Evolutionary conservation across 2,888 invertebrate species (phyloP).

Genomic region (Thera britannica): DNA sequence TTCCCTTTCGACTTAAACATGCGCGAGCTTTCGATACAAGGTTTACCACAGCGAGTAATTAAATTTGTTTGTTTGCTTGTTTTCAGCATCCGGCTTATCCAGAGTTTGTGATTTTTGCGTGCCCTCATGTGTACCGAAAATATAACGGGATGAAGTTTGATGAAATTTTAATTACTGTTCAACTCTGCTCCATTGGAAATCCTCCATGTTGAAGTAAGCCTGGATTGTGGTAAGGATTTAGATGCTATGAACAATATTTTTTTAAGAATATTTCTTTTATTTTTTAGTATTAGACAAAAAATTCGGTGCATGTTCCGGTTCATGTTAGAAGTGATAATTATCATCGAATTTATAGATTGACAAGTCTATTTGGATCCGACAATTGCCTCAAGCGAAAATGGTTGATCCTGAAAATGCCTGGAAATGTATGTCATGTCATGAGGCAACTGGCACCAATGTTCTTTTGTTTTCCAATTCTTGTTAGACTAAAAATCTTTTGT

Average conservation of each 20-base stretch:
- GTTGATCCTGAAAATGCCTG: too few species aligned
- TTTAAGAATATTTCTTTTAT: neutral
- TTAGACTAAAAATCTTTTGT: too few species aligned
- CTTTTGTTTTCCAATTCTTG: too few species aligned
- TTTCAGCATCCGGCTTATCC: slow-evolving; percentile 51
- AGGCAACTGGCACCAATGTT: too few species aligned
- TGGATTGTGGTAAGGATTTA: slow-evolving; percentile 1
- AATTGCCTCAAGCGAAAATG: too few species aligned
- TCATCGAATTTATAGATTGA: too few species aligned
- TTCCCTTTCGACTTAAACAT: slow-evolving; percentile 25
- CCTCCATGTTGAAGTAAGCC: slow-evolving; percentile 26
- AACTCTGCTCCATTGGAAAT: slow-evolving; percentile 45
- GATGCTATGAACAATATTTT: neutral
- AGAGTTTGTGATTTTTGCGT: slow-evolving; percentile 58
- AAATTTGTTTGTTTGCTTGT: slow-evolving; percentile 64
- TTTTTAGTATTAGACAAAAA: too few species aligned
- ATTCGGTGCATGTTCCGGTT: too few species aligned
- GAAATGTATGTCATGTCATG: too few species aligned
- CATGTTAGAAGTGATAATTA: too few species aligned
- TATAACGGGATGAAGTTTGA: slow-evolving; percentile 59
- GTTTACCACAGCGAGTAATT: slow-evolving; percentile 56
- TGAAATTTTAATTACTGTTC: slow-evolving; percentile 64
- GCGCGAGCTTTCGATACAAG: slow-evolving; percentile 48
- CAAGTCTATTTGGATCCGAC: too few species aligned
- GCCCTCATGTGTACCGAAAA: slow-evolving; percentile 54